These are phyloP conservation scores for Cardiocondyla obscurior DNA, from an alignment of 1,140 invertebrate genomes.

Conservation along the genomic window DNA sequence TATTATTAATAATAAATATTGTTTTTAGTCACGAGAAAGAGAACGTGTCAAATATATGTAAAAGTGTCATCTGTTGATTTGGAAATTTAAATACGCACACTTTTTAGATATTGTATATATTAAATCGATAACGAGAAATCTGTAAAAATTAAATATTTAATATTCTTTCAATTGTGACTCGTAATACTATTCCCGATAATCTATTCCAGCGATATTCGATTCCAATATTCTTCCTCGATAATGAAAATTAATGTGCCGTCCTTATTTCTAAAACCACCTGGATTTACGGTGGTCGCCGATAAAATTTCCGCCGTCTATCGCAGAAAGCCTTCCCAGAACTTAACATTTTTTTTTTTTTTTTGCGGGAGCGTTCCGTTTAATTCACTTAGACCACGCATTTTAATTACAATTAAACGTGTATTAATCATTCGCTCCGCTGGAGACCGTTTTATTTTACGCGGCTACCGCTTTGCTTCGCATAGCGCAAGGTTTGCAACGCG, in stretches of 20 bases:
- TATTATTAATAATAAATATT: background rate
- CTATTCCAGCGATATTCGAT: background rate
- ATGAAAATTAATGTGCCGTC: background rate
- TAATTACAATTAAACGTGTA: slow-evolving; percentile 2
- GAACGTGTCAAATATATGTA: background rate
- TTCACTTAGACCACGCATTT: slow-evolving; percentile 1
- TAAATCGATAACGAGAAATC: too few species aligned
- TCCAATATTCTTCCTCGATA: background rate
- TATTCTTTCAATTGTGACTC: background rate
- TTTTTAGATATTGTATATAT: background rate
- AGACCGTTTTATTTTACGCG: slow-evolving; percentile 1
- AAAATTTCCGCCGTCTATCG: background rate
- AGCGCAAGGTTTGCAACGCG: background rate
- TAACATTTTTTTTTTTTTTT: too few species aligned
- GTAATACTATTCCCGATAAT: background rate
- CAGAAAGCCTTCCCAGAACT: background rate
- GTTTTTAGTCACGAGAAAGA: background rate
- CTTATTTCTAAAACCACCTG: background rate
- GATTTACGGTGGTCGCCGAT: background rate
- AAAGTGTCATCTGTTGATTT: background rate
- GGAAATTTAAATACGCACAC: background rate
- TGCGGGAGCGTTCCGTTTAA: background rate
- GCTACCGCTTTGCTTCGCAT: background rate
- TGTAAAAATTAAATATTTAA: background rate
- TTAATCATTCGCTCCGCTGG: slow-evolving; percentile 30